These are phyloP conservation scores for Bugula neritina DNA, from an alignment of 2,888 invertebrate genomes.

Conservation along the genomic window DNA sequence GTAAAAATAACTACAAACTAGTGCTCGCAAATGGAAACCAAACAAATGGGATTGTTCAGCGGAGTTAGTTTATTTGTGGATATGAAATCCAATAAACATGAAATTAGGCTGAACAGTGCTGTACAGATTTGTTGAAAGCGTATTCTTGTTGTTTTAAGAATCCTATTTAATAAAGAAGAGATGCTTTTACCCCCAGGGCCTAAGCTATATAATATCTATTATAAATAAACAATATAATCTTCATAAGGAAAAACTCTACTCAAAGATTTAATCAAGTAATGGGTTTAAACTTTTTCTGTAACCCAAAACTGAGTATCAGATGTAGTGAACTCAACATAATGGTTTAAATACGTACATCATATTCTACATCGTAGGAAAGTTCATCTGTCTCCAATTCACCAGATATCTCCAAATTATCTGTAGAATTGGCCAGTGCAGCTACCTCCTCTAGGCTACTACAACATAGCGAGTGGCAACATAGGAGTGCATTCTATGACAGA, in stretches of 20 bases:
- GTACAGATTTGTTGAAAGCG: background rate
- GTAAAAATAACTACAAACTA: slow-evolving; percentile 24
- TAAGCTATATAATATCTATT: background rate
- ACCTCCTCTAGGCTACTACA: background rate
- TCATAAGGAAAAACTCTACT: background rate
- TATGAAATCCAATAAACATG: slow-evolving; percentile 22
- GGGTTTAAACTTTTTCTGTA: too few species aligned
- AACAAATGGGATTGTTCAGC: background rate
- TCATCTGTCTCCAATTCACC: background rate
- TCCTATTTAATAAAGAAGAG: background rate
- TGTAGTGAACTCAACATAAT: too few species aligned
- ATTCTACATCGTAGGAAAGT: slow-evolving; percentile 1
- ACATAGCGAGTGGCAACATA: background rate
- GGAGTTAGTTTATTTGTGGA: slow-evolving; percentile 15
- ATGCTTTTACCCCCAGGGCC: background rate
- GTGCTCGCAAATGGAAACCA: slow-evolving; percentile 13
- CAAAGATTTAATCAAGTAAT: too few species aligned
- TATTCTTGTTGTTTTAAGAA: background rate
- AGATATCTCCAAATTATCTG: background rate
- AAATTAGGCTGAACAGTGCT: background rate
- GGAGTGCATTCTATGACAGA: too few species aligned
- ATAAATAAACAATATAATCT: background rate
- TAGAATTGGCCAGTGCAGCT: background rate
- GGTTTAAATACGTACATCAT: background rate
- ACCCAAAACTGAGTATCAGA: too few species aligned